Base-by-base conservation (phyloP, 2,888 invertebrate genomes). In the Ophonus ardosiacus region DNA sequence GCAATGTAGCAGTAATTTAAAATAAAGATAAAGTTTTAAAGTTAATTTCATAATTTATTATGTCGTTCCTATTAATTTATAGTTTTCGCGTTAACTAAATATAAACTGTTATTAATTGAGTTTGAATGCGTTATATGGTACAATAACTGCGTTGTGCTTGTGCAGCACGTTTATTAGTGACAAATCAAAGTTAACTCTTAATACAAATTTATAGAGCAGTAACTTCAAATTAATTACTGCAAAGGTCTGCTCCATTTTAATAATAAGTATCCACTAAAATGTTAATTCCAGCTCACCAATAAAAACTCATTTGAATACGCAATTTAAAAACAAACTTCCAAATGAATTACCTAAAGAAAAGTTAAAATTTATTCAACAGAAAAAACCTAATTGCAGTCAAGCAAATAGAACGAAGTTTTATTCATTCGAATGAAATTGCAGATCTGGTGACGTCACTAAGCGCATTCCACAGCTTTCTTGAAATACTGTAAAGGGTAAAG, bases 351-450 rank as follows among this genome's bases (percentile, higher is more conserved):
- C 18, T 18, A 18, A 59, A 59, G 59, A 59, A 59, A 59, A 59
- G n/a, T 59, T 59, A 59, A 18, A 59, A 59, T 59, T 59, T 59
- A 59, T 59, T 59, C 59, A 59, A 17, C 59, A 59, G 17, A 59
- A 59, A n/a, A 17, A 59, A n/a, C 59, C 17, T 59, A 59, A 59
- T 59, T 59, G 17, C 1, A 59, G 59, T 59, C 5, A 59, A 59
- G 18, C 18, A 10, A 59, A 59, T 59, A 59, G 15, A 17, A 17
- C 18, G 18, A 18, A 59, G 59, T 59, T 59, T 59, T 59, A 59
- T 17, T 18, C 59, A 59, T 18, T 59, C 0, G 18, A 59, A 59
- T 59, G 57, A 59, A 57, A 59, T 5, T n/a, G 13, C 57, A n/a
- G 15, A 59, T 7, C 17, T 59, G 2, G 59, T 15, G 59, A 59